Percentiles rank a stretch among this genome's conserved stretches.
Conservation (phyloP, 2,797 vertebrate genomes). For the Tragelaphus eurycerus region DNA sequence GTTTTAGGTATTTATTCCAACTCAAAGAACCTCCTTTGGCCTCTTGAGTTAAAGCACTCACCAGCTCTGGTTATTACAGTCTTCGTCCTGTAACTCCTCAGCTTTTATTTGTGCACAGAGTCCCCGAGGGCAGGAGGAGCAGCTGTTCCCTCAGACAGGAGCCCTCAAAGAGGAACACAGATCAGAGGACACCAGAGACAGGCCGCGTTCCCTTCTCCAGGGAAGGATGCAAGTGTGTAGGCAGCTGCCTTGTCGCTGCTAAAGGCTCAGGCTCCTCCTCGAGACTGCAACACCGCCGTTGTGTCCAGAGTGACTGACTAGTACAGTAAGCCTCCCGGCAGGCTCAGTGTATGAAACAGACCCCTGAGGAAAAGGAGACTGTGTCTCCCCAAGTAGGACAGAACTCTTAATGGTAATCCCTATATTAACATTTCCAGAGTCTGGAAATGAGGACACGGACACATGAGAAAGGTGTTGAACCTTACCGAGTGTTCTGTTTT, state of each 20-base stretch:
- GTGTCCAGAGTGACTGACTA: not conserved
- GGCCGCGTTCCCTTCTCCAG: not conserved
- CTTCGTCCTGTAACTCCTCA: not conserved
- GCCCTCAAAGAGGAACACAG: not conserved
- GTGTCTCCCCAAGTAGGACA: not conserved
- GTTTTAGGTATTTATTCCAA: slow-evolving; percentile 19
- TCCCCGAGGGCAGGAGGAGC: not conserved
- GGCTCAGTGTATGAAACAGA: not conserved
- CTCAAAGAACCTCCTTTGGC: not conserved
- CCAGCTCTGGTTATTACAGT: not conserved
- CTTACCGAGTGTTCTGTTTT: not conserved
- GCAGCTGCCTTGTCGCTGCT: not conserved
- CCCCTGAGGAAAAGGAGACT: not conserved
- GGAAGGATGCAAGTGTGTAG: not conserved
- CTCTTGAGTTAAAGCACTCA: slow-evolving; percentile 22
- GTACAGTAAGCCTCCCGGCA: not conserved
- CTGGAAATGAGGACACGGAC: not conserved
- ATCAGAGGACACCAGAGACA: not conserved
- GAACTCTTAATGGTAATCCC: not conserved
- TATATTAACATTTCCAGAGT: not conserved
- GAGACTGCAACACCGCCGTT: not conserved
- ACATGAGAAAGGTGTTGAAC: not conserved
- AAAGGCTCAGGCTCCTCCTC: not conserved
- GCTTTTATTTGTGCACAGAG: not conserved
- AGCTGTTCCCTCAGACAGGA: not conserved